Base-by-base conservation (phyloP, 2,113 vertebrate species). In the Suricata suricatta region DNA sequence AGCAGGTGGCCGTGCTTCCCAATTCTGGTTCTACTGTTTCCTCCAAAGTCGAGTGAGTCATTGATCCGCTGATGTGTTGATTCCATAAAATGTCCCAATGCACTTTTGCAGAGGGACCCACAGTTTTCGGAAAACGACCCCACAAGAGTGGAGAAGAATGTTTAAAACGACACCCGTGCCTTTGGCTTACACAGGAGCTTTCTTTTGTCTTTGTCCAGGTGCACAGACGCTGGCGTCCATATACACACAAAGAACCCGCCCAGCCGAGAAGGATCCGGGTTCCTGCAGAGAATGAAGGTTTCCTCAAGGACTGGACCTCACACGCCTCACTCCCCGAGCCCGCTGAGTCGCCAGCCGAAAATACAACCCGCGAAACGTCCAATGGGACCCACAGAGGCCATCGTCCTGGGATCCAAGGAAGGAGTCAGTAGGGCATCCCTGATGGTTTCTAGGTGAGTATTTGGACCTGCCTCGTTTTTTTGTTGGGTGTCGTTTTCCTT, bases 241-340 rank as follows among this genome's bases (percentile, higher is more conserved):
- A 44, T 2, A 54, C 15, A 54, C 52, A 44, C 9, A 50, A n/a
- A 66, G 11, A 21, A 1, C 63, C 2, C 12, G 3, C 2, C 44
- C 1, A 4, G 8, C 31, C 14, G 63, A 41, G 14, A 57, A 8
- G 1, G 29, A 25, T 44, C n/a, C 8, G 13, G 15, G 1, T 17
- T 38, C 13, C 19, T 21, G 16, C 38, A 63, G 23, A 72, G 12
- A 27, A 35, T 8, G 15, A 31, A 2, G 44, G 15, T 60, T 96
- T 79, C 15, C 31, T 44, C 27, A 3, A 14, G 41, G 83, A 31
- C 27, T n/a, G 93, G 74, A 90, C 84, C 93, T 86, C 64, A 25
- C 44, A 87, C 66, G 80, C 96, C 63, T 95, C 92, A 16, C 31
- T 77, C 64, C 35, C 33, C 25, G 33, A 97, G 80, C 93, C 94